Percentiles rank a stretch among this genome's conserved stretches.
These are phyloP conservation scores for Sebastes variabilis DNA, from an alignment of 2,797 vertebrate genomes.

Conservation along the genomic window DNA sequence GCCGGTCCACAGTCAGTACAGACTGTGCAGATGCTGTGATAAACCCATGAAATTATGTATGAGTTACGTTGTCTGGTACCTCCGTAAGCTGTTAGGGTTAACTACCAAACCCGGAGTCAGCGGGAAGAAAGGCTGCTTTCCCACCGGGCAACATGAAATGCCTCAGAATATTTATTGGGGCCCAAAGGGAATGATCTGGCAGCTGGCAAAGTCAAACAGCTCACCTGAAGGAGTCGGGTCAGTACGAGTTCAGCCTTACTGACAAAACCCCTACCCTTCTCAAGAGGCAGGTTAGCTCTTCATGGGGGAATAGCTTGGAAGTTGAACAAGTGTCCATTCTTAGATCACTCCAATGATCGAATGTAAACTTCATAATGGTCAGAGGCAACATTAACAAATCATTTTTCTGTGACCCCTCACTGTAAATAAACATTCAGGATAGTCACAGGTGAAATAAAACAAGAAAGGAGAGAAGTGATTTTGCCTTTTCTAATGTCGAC, in stretches of 20 bases:
- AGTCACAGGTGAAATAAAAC: background rate
- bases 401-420: background rate
- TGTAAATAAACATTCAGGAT: background rate
- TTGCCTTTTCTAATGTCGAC: background rate
- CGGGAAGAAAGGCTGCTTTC: constrained; percentile 49
- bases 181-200: constrained; percentile 52
- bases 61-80: constrained; percentile 13
- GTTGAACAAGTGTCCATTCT: background rate
- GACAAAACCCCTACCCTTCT: background rate
- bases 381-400: background rate
- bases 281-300: constrained; percentile 4
- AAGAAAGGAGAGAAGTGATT: background rate
- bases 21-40: constrained; percentile 6
- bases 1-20: constrained; percentile 1
- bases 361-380: background rate
- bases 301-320: constrained; percentile 1
- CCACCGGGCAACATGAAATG: constrained; percentile 58
- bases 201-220: constrained; percentile 66
- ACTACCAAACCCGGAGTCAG: constrained; percentile 52
- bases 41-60: constrained; percentile 38
- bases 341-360: background rate
- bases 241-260: constrained; percentile 47
- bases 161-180: constrained; percentile 62
- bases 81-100: constrained; percentile 43
- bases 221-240: constrained; percentile 62